Base-by-base conservation (phyloP, 1,140 invertebrate species). In the Zaprionus tsacasi region DNA sequence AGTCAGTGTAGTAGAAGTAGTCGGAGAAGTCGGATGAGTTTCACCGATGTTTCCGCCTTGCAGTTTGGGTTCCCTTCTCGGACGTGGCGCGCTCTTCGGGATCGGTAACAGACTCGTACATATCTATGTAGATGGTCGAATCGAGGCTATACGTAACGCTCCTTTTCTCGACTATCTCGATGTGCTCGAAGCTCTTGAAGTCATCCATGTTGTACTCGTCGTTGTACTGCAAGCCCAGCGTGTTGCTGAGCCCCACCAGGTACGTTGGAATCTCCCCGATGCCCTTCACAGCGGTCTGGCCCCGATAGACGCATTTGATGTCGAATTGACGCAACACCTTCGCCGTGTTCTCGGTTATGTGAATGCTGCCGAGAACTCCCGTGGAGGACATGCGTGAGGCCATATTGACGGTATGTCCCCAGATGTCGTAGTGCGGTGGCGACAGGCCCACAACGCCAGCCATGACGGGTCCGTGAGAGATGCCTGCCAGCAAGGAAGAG, bases 381-480 rank as follows among this genome's bases (percentile, higher is more conserved):
- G 95, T 96, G 1, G 95, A 96, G 72, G 97, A 96, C 96, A 98
- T 97, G 75, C 97, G 93, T 3, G 97, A 98, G 3, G 98, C 97
- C 94, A 98, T 96, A 92, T 98, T 99, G 0, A 98, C 98, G 3
- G 97, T 96, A 93, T 98, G 96, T 0, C 98, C 98, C 97, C 97
- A 98, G 75, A 98, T 97, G 91, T 98, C 86, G 13, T 80, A 91
- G 3, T 97, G 93, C 1, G 97, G 97, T 88, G 98, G 98, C 17
- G 96, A 94, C 0, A 96, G 95, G 0, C 98, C 97, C 4, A 98
- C 96, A 6, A 98, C 97, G 3, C 97, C 98, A 1, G 97, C 97
- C 48, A 97, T 96, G 7, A 98, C 96, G 66, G 96, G 95, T 0
- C 97, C 97, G 81, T 96, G 95, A 5, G 95, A 95, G 77, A 98